Evolutionary conservation across 2,888 invertebrate species (phyloP), one percentile per base, ranked within the genome.

Genomic region (Meganola albula): DNA sequence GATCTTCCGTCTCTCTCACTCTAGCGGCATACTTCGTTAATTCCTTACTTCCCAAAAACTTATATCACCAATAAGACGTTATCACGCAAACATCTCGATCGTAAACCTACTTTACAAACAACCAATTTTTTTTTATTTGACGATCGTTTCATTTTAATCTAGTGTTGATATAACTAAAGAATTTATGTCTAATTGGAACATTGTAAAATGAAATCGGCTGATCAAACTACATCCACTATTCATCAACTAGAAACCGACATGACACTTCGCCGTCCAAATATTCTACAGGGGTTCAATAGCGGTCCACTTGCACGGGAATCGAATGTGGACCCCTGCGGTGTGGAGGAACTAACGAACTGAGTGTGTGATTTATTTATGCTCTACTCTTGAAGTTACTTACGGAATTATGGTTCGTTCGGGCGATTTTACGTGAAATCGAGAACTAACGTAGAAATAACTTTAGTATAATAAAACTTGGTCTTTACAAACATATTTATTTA

Each of bases 301-400:
- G 74, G 66, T 72, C 64, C 74, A 77, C 74, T 78, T 78, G 78
- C 62, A 52, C 69, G 61, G 73, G 82, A 71, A 69, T 72, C 76
- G 78, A 77, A 79, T 67, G 63, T 53, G 74, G 74, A 74, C 71
- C 80, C 84, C 84, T 57, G 79, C 52, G 48, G 84, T 37, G 82
- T 55, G 54, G 66, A 56, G 72, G 73, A 71, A 75, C 74, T 84
- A 84, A 84, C 84, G 83, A 84, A 84, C 78, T 76, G 68, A 73
- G 67, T 60, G 65, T 38, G 48, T 55, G 53, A 54, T 49, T 55
- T 57, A 52, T 52, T 55, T 30, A 24, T 10, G 12, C 14, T 53
- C 12, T n/a, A n/a, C n/a, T n/a, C n/a, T n/a, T n/a, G n/a, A n/a
- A n/a, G n/a, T n/a, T n/a, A n/a, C n/a, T n/a, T n/a, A n/a, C n/a